phyloP scores from a whole-genome alignment of 2,113 vertebrate species.

The Euleptes europaea region DNA sequence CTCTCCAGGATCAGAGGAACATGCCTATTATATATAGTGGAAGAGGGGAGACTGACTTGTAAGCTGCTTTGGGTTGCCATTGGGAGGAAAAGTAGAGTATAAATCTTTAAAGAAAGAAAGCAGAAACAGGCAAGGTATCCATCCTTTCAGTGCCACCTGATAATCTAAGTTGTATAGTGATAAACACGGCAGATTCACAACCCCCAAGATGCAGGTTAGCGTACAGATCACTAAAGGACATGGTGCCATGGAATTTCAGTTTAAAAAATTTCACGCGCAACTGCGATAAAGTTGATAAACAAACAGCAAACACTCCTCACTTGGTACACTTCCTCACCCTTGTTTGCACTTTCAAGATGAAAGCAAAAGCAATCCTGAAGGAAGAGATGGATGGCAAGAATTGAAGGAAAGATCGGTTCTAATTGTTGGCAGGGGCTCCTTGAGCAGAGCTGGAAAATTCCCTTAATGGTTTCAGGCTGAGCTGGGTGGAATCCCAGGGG shows the following conservation, averaged over 20 bases:
- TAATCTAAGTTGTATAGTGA: too few species aligned
- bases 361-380: background rate
- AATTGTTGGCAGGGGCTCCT: constrained; percentile 43
- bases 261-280: too few species aligned
- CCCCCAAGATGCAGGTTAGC: too few species aligned
- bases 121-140: too few species aligned
- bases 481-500: background rate
- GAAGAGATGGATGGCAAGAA: background rate
- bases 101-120: too few species aligned
- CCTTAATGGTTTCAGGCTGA: constrained; percentile 25
- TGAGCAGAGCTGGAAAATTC: background rate
- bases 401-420: constrained; percentile 12
- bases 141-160: too few species aligned
- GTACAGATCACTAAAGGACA: background rate
- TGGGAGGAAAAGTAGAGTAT: too few species aligned
- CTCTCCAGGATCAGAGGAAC: too few species aligned
- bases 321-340: background rate
- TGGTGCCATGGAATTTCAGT: background rate
- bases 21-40: too few species aligned
- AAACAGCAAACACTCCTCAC: background rate
- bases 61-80: too few species aligned
- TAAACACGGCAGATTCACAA: too few species aligned
- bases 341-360: background rate
- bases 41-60: too few species aligned
- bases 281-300: background rate